phyloP scores from a whole-genome alignment of 2,113 vertebrate species.

The Mystacornis crossleyi region DNA sequence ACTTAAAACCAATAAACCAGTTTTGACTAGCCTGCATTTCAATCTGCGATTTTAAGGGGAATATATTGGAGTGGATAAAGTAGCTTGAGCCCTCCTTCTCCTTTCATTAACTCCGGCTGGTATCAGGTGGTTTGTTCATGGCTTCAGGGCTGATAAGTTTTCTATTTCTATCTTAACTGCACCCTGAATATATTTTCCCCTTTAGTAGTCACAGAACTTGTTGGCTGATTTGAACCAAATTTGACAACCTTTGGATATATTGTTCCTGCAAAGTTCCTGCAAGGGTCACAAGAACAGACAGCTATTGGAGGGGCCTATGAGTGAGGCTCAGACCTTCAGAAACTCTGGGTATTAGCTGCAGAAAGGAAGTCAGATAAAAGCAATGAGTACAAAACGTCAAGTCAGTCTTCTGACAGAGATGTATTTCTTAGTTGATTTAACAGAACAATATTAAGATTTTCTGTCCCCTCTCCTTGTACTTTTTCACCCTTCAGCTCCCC shows the following conservation, averaged over 20 bases:
- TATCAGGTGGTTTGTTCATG: neutral
- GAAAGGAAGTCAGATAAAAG: neutral
- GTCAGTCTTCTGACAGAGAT: neutral
- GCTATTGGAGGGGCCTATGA: neutral
- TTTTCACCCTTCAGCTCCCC: neutral
- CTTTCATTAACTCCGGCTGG: neutral
- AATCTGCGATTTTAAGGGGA: neutral
- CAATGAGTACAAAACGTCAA: neutral
- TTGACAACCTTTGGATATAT: neutral
- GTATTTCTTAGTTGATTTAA: neutral
- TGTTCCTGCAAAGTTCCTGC: neutral
- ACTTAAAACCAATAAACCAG: conserved; percentile 31
- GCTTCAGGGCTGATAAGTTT: conserved; percentile 3
- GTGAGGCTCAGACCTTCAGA: neutral
- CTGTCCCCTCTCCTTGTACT: neutral
- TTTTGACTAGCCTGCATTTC: neutral
- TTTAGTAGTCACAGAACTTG: neutral
- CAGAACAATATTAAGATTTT: neutral
- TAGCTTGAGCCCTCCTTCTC: neutral
- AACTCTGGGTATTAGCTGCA: neutral
- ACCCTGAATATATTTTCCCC: neutral
- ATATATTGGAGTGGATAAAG: neutral
- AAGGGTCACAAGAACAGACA: neutral
- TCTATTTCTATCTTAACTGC: neutral
- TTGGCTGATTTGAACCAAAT: neutral